A percentile compares a stretch with the other conserved stretches of the same genome.
phyloP scores from a whole-genome alignment of 2,797 vertebrate species.

The Poeciliopsis paucimaculata region DNA sequence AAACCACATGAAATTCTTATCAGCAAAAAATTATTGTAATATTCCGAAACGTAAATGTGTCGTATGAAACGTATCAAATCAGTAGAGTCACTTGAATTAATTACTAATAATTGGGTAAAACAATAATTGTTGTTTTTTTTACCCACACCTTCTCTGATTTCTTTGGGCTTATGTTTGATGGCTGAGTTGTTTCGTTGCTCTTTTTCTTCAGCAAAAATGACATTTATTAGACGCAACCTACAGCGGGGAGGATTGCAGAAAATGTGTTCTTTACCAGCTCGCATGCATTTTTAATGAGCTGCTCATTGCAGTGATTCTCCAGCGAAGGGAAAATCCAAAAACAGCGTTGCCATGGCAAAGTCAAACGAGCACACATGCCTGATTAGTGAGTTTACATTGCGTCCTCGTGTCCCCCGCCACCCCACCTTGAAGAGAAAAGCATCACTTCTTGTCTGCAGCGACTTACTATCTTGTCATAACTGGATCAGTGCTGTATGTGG shows the following conservation, averaged over 20 bases:
- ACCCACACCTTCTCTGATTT: background rate
- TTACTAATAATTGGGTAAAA: background rate
- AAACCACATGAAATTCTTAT: background rate
- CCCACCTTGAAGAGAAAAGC: constrained; percentile 28
- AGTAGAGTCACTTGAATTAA: background rate
- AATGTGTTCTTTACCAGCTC: background rate
- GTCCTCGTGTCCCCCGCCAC: constrained; percentile 14
- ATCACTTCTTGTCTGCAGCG: constrained; percentile 22
- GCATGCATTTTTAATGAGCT: background rate
- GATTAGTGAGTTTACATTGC: constrained; percentile 21
- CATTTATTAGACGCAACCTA: background rate
- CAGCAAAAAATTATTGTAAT: background rate
- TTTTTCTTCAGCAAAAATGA: background rate
- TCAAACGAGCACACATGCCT: background rate
- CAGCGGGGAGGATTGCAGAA: background rate
- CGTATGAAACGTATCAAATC: background rate
- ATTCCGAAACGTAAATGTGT: background rate
- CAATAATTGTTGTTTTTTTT: background rate
- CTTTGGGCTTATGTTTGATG: background rate
- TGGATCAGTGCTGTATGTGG: constrained; percentile 45
- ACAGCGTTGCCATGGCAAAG: background rate
- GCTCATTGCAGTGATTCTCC: background rate
- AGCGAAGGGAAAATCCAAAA: background rate
- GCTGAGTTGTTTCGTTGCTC: background rate
- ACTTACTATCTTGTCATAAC: constrained; percentile 32